Evolutionary conservation across 2,113 vertebrate genomes (phyloP).

Genomic region (Paralichthys olivaceus): DNA sequence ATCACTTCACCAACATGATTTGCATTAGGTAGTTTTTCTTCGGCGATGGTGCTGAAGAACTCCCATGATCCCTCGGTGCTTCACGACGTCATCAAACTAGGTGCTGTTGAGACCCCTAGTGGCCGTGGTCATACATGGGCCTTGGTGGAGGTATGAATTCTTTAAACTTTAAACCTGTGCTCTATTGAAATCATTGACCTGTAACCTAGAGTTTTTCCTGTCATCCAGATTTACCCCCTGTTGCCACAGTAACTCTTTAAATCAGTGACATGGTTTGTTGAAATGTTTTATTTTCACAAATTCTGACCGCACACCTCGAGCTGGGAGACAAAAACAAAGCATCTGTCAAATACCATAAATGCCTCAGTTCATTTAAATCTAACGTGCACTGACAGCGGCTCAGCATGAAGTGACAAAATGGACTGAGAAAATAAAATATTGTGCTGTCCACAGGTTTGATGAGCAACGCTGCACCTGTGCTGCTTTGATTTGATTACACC

Average conservation of each 20-base stretch:
- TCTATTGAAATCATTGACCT: too few relatives aligned
- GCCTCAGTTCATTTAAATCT: background rate
- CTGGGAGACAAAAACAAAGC: background rate
- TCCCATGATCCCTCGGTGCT: too few relatives aligned
- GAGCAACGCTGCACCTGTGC: conserved; percentile 6
- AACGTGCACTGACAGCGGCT: background rate
- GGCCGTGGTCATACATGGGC: background rate
- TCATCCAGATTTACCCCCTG: background rate
- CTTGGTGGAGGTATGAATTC: too few relatives aligned
- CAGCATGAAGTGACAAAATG: background rate
- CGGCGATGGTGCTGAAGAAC: too few relatives aligned
- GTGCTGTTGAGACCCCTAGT: too few relatives aligned
- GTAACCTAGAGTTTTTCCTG: too few relatives aligned
- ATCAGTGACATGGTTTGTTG: background rate
- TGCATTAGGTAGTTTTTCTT: too few relatives aligned
- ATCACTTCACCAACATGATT: too few relatives aligned
- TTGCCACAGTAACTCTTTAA: background rate
- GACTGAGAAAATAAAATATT: background rate
- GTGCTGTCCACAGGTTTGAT: background rate
- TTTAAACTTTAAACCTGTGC: too few relatives aligned
- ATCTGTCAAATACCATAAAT: background rate
- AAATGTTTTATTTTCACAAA: too few relatives aligned
- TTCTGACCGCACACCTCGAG: background rate
- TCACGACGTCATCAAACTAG: too few relatives aligned
- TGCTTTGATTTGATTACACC: background rate